Conservation (phyloP, 2,797 vertebrate genomes). For the Rhyacichthys aspro region DNA sequence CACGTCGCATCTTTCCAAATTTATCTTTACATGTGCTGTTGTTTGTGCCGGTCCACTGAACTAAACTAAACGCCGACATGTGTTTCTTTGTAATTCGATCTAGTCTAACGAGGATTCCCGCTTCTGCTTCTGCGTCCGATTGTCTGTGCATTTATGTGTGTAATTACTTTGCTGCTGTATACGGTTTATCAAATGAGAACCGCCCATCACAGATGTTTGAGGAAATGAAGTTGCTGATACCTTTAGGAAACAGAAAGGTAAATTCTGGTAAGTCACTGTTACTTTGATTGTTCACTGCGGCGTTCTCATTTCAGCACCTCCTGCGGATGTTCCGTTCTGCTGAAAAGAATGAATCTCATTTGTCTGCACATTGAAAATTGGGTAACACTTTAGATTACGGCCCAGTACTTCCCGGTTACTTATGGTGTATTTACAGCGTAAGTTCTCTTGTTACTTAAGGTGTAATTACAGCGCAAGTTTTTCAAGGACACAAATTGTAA, state of each 20-base stretch:
- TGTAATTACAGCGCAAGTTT: too few species aligned
- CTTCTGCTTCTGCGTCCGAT: conserved; percentile 4
- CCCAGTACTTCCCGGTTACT: too few species aligned
- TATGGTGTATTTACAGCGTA: too few species aligned
- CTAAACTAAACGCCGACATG: background rate
- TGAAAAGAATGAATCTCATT: too few species aligned
- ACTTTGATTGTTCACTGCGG: background rate
- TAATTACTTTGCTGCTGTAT: conserved; percentile 17
- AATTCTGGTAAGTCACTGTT: background rate
- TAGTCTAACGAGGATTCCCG: conserved; percentile 1
- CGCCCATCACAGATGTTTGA: conserved; percentile 41
- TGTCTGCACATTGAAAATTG: too few species aligned
- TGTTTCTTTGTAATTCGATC: background rate
- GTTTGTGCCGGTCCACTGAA: conserved; percentile 4
- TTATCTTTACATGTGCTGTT: background rate
- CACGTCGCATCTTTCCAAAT: background rate
- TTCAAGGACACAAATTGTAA: too few species aligned
- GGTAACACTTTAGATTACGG: too few species aligned
- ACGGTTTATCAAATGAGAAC: conserved; percentile 25
- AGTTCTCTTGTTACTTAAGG: too few species aligned
- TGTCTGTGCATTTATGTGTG: conserved; percentile 20
- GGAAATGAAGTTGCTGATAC: conserved; percentile 30
- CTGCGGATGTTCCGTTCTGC: too few species aligned
- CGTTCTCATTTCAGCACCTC: too few species aligned
- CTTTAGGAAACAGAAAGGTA: conserved; percentile 20